Evolutionary conservation across 2,797 vertebrate species (phyloP), one percentile per base, ranked within the genome.

Genomic region (Choloepus didactylus): DNA sequence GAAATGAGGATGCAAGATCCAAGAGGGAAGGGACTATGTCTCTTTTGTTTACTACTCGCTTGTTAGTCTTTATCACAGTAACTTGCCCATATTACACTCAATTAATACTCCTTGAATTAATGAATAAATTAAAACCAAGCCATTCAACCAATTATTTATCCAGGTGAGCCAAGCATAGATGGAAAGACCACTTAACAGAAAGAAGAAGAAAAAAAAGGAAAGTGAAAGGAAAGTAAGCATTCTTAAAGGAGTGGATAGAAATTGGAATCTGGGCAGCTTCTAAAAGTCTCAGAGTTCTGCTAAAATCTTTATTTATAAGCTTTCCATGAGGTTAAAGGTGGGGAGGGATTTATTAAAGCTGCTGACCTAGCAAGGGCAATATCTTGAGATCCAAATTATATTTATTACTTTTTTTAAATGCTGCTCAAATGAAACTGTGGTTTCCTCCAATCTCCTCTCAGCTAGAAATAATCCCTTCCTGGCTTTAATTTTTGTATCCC

Each of bases 361-460:
- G 4, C 15, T 49, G 46, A 86, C 8, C 16, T 62, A 77, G 3
- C 41, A 75, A 46, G 9, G 8, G 35, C 1, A n/a, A 6, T 91
- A 51, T 81, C 31, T 84, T 91, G 51, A 82, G 87, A 69, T 87
- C 35, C 51, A 95, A 95, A 64, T 89, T 83, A 49, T n/a, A 79
- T 81, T 72, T 95, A 76, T 35, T 77, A 35, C 89, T 87, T 82
- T 9, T 56, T 5, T 6, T 21, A 86, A 96, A 79, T 86, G 2
- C 16, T 92, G 12, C 23, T 11, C 35, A 88, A 35, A 82, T 67
- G 23, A 86, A 92, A 80, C 8, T 70, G 12, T 35, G 4, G 23
- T 19, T 87, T 96, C 72, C n/a, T 70, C 21, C 3, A 86, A 9
- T 79, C 19, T 87, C 12, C 15, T 76, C 29, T 60, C 31, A 67